Evolutionary conservation across 1,140 invertebrate species (phyloP).

Genomic region (Drosophila cardini): DNA sequence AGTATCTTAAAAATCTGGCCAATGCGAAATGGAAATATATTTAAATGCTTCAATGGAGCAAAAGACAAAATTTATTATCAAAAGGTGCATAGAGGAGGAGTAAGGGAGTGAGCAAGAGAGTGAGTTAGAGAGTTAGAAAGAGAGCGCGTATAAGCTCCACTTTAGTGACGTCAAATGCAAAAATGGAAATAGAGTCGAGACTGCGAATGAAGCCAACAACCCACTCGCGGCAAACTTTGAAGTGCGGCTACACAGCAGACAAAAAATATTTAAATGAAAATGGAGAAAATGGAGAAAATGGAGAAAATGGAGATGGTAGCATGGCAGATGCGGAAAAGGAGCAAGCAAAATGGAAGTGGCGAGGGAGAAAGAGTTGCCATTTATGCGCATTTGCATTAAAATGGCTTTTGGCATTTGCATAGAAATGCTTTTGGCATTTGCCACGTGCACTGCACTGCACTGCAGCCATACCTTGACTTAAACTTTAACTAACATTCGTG

Average conservation of each 20-base stretch:
- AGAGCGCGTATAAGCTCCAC: slow-evolving; percentile 27
- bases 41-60: slow-evolving; percentile 67
- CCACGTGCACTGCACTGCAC: slow-evolving; percentile 56
- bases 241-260: slow-evolving; percentile 42
- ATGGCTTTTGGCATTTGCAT: slow-evolving; percentile 74
- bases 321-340: neutral
- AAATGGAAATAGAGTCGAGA: slow-evolving; percentile 27
- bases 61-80: slow-evolving; percentile 61
- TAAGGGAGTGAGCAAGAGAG: neutral
- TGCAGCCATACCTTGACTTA: slow-evolving; percentile 39
- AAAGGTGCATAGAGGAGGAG: slow-evolving; percentile 15
- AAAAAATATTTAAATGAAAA: slow-evolving; percentile 65
- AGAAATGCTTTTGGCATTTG: slow-evolving; percentile 52
- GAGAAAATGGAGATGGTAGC: neutral
- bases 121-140: neutral
- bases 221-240: slow-evolving; percentile 10
- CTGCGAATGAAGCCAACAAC: neutral
- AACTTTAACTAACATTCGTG: slow-evolving; percentile 26
- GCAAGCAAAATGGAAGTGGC: neutral
- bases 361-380: slow-evolving; percentile 49
- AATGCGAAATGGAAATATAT: slow-evolving; percentile 64
- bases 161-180: slow-evolving; percentile 61
- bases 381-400: slow-evolving; percentile 75
- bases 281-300: neutral
- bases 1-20: slow-evolving; percentile 51